Evolutionary conservation across 2,797 vertebrate species (phyloP).

Genomic region (Enteromius treurensis): DNA sequence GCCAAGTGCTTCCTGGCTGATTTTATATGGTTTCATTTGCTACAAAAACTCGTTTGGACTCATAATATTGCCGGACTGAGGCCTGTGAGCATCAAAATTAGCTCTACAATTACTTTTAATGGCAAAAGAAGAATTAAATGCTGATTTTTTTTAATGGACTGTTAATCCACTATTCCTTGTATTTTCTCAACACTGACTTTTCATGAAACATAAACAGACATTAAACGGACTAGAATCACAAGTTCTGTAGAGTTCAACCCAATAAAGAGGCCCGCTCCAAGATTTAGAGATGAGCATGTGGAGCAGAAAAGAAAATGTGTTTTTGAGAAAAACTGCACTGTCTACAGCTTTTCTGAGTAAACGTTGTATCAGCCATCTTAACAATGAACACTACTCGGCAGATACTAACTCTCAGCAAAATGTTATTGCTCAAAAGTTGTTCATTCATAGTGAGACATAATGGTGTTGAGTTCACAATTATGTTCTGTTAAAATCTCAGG

Average conservation of each 20-base stretch:
- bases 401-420: neutral
- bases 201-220: neutral
- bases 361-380: neutral
- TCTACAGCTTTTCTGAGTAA: neutral
- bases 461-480: neutral
- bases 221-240: neutral
- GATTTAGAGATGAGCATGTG: neutral
- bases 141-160: neutral
- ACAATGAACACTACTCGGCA: neutral
- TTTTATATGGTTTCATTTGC: slow-evolving; percentile 23
- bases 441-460: neutral
- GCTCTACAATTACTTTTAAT: slow-evolving; percentile 12
- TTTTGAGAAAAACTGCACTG: neutral
- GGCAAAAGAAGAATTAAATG: slow-evolving; percentile 10
- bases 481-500: neutral
- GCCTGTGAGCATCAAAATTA: neutral
- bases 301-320: neutral
- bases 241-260: neutral
- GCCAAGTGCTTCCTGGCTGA: slow-evolving; percentile 19
- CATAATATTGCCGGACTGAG: neutral
- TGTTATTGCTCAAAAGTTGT: neutral
- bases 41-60: neutral
- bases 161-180: neutral
- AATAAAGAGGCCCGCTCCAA: neutral
- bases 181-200: neutral